Base-by-base conservation (phyloP, 1,140 invertebrate genomes). In the Tetramorium alpestre region DNA sequence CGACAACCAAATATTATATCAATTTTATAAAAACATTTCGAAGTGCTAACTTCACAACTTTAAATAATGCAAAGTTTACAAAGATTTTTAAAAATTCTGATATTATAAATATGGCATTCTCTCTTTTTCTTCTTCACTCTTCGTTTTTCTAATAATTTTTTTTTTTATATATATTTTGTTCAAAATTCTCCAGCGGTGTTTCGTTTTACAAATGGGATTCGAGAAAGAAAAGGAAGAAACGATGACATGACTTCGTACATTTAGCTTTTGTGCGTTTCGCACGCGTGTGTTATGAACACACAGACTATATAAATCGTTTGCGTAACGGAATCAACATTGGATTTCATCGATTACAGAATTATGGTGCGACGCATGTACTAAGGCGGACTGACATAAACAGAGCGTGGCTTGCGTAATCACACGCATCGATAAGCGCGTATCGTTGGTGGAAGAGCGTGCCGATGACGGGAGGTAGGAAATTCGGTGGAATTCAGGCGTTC, bases 261-360 rank as follows among this genome's bases (percentile, higher is more conserved):
- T 25, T 41, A 11, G 56, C 56, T 77, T 60, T 44, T 60, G 33
- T 38, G n/a, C 33, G n/a, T 38, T 49, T 67, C 8, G 6, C 44
- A 51, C 11, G n/a, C 11, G 3, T 25, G 25, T 69, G n/a, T 6
- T 6, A 10, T 11, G 8, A 41, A 69, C 22, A 64, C 25, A 51
- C 33, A 51, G 13, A 70, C 18, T 38, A 28, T 18, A 80, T 58
- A 56, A 81, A 70, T 70, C 33, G 49, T 70, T 84, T 62, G 51
- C 78, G 38, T 70, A 70, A 81, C 56, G 80, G 25, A 75, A 44
- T 73, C 69, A 73, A 84, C 69, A 73, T 75, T 28, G 54, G 54
- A 56, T 73, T 84, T 84, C 80, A 84, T 84, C 69, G 80, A 84
- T 84, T 84, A 70, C 22, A 44, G 78, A 56, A 81, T 81, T 81